Evolutionary conservation across 2,888 invertebrate genomes (phyloP).

Genomic region (Rhamnusium bicolor): DNA sequence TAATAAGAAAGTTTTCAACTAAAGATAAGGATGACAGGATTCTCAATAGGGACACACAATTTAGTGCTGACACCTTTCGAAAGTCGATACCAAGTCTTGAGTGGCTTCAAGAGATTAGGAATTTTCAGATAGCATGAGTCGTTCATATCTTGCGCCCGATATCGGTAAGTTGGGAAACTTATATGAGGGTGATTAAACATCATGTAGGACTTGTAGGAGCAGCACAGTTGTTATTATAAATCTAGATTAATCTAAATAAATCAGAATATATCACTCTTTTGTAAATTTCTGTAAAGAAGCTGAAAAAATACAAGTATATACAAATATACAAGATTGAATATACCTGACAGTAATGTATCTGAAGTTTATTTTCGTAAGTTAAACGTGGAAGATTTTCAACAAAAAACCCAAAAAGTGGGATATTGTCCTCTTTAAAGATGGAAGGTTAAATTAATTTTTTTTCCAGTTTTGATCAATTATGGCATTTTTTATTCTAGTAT

Average conservation of each 20-base stretch:
- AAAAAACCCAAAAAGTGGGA: too few species aligned
- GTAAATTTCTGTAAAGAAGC: too few species aligned
- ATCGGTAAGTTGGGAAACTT: constrained; percentile 12
- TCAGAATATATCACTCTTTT: too few species aligned
- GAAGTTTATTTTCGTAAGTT: too few species aligned
- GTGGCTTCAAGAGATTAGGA: constrained; percentile 30
- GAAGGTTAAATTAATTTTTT: too few species aligned
- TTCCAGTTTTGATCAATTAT: too few species aligned
- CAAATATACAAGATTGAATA: too few species aligned
- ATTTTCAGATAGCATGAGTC: constrained; percentile 25
- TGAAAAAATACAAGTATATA: too few species aligned
- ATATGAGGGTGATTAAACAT: neutral
- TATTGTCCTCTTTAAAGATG: too few species aligned
- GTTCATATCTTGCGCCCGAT: constrained; percentile 22
- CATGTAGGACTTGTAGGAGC: neutral
- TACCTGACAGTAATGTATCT: too few species aligned
- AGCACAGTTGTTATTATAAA: neutral
- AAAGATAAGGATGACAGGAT: constrained; percentile 31
- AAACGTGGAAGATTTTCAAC: too few species aligned
- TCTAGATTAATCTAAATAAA: neutral
- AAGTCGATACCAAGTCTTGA: constrained; percentile 30
- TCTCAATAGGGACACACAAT: constrained; percentile 32
- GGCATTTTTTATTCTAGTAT: too few species aligned
- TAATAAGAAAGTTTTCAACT: constrained; percentile 26
- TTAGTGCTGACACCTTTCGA: constrained; percentile 36